Evolutionary conservation across 2,113 vertebrate genomes (phyloP), one percentile per base, ranked within the genome.

Genomic region (Psophia crepitans): DNA sequence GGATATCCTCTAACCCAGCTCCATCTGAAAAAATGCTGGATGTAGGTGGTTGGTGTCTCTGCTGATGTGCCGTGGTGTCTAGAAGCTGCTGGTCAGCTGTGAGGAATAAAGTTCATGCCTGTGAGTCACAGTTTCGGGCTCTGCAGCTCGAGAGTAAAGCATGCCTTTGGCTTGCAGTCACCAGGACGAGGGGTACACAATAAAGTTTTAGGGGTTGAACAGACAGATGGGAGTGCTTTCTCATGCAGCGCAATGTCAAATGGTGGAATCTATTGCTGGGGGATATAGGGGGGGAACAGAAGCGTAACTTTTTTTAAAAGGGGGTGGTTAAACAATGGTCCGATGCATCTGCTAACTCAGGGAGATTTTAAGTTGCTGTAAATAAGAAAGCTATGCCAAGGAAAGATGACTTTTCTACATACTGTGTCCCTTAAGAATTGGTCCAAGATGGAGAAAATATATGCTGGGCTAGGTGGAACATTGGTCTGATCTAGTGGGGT

Each of bases 301-400:
- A 68, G 10, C 43, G 8, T 12, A 37, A 37, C 20, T 57, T 2
- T 33, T 53, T 17, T 3, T 5, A 23, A 84, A 68, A 48, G 18
- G 37, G 17, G 53, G 69, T 89, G 65, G 74, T 89, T 91, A 73
- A 93, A 69, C 39, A 64, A 63, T 76, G 53, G 27, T 89, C 78
- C 89, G 71, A 89, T 90, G 41, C 49, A 83, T 94, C 65, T 44
- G 37, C 32, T 94, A 91, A 95, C 94, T 97, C 96, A 96, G 96
- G 96, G 96, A 95, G 89, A 93, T 75, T 93, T 91, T 41, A 85
- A 96, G 91, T 95, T 96, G 76, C 95, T 96, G 80, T 91, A 82
- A 76, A 82, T 89, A 75, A 64, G 89, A 61, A 86, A 66, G 68
- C 43, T 87, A 71, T 48, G 53, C 84, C 44, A 54, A 96, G 89